Conservation (phyloP, 2,888 invertebrate genomes). For the Dasysyrphus tricinctus region DNA sequence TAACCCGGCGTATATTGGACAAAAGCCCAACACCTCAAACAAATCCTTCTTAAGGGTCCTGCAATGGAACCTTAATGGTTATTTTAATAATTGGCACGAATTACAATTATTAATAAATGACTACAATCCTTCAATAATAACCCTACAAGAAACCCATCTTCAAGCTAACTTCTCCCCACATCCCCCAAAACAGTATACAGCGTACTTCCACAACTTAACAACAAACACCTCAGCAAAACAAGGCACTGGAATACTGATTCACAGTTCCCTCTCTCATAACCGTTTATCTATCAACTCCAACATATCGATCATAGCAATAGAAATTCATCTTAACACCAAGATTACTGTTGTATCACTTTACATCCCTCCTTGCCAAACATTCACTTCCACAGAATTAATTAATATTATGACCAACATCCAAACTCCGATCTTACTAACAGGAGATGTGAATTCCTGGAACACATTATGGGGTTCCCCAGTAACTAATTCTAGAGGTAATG, state of each 20-base stretch:
- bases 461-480: constrained; percentile 14
- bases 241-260: background rate
- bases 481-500: background rate
- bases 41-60: background rate
- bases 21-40: background rate
- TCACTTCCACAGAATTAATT: background rate
- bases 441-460: constrained; percentile 17
- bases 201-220: background rate
- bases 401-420: constrained; percentile 9
- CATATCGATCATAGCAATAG: background rate
- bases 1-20: background rate
- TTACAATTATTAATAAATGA: background rate
- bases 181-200: background rate
- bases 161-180: background rate
- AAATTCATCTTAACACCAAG: background rate
- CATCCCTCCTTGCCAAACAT: constrained; percentile 2
- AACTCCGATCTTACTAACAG: constrained; percentile 8
- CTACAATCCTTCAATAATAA: background rate
- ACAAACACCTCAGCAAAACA: background rate
- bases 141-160: constrained; percentile 9
- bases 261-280: background rate
- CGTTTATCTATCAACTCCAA: background rate
- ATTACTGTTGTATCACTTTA: background rate
- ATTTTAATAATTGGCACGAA: too few relatives aligned
- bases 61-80: background rate